Evolutionary conservation across 2,888 invertebrate species (phyloP), one percentile per base, ranked within the genome.

Genomic region (Lymantria dispar): DNA sequence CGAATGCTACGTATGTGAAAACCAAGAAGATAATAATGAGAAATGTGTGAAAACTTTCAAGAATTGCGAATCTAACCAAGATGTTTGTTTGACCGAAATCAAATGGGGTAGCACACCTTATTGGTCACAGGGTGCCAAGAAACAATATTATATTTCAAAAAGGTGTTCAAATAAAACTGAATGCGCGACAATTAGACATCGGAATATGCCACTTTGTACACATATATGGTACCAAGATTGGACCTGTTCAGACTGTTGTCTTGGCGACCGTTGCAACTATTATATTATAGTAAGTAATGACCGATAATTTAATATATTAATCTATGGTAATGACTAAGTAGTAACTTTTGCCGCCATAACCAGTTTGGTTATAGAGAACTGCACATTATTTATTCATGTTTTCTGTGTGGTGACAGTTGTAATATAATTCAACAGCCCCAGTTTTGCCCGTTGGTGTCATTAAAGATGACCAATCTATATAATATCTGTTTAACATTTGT

Each of bases 51-150:
- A 96, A 74, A 97, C 98, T 0, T 97, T 98, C 8, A 96, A 95
- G 84, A 97, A 96, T 9, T 99, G 99, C 81, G 96, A 97, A 62
- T 94, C 95, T 65, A 95, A 94, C 37, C 95, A 98, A 76, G 97
- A 98, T 80, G 94, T 95, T 53, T 98, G 98, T 81, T 92, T 96
- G 59, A 95, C 98, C 0, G 96, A 97, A 82, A 96, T 98, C 30
- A 94, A 94, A 83, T 99, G 98, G 98, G 98, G 98, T 72, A 96
- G 97, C 92, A 96, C 96, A n/a, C 98, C 98, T 0, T 98, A 98
- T 78, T 99, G 98, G 96, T 96, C 96, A 0, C 96, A 96, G 74
- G 97, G 98, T 22, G 97, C 98, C 0, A 94, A 96, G 50, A 98
- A 99, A 75, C 98, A 98, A 72, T 97, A 96, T 83, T 98, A 97